These are phyloP conservation scores for Gymnothorax javanicus DNA, from an alignment of 2,797 vertebrate genomes.

Conservation along the genomic window DNA sequence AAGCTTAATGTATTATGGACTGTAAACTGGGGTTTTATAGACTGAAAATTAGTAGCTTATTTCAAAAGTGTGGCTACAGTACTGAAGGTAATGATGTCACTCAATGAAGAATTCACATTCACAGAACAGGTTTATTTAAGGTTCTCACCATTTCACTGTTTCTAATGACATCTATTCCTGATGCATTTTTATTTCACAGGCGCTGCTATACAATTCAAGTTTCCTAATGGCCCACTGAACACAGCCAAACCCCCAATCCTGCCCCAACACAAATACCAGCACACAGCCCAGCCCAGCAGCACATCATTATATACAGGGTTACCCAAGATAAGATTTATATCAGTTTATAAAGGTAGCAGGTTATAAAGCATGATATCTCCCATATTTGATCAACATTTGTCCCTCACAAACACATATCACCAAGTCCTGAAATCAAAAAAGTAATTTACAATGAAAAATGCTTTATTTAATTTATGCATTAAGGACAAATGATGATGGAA, in stretches of 20 bases:
- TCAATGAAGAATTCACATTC: not conserved
- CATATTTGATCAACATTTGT: not conserved
- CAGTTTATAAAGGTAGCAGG: not conserved
- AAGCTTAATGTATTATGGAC: not conserved
- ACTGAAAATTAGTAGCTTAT: not conserved
- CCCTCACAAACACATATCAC: not conserved
- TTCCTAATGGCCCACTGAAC: conserved; percentile 1
- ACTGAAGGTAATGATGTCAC: not conserved
- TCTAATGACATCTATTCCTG: not conserved
- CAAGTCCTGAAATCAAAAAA: conserved; percentile 1
- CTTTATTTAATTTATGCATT: not conserved
- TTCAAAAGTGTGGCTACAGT: not conserved
- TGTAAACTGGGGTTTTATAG: not conserved
- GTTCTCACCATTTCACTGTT: not conserved
- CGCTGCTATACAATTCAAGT: not conserved
- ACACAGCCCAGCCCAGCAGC: conserved; percentile 5
- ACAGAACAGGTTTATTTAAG: not conserved
- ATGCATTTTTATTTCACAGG: not conserved
- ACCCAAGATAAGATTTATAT: not conserved
- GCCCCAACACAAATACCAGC: not conserved
- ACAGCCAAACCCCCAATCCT: not conserved
- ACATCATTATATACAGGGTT: conserved; percentile 12
- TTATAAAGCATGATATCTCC: not conserved
- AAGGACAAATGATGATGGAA: not conserved
- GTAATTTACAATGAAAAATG: not conserved